Evolutionary conservation across 2,888 invertebrate species (phyloP).

Genomic region (Heliothis peltigera): DNA sequence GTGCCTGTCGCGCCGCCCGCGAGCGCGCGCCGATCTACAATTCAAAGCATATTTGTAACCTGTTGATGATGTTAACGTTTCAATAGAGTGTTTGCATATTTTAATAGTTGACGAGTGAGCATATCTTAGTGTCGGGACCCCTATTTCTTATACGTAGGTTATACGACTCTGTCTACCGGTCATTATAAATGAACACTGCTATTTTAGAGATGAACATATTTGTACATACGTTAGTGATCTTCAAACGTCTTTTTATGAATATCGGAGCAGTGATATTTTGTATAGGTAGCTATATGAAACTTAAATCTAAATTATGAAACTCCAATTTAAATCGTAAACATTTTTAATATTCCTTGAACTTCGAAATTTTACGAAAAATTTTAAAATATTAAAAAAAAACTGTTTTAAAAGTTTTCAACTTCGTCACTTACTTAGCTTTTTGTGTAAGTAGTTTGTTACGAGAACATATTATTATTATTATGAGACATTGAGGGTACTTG

Average conservation of each 20-base stretch:
- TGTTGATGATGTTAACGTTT: constrained; percentile 68
- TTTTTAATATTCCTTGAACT: constrained; percentile 75
- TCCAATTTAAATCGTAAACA: constrained; percentile 70
- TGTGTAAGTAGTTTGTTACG: constrained; percentile 78
- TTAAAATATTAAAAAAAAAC: constrained; percentile 47
- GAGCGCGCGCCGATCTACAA: constrained; percentile 57
- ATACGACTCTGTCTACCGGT: constrained; percentile 65
- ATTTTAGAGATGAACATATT: constrained; percentile 77
- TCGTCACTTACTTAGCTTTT: constrained; percentile 77
- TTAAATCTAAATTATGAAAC: constrained; percentile 61
- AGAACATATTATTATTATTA: constrained; percentile 64
- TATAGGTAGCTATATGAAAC: constrained; percentile 79
- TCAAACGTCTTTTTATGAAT: constrained; percentile 78
- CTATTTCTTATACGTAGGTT: constrained; percentile 67
- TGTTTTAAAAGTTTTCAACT: constrained; percentile 69
- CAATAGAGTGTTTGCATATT: constrained; percentile 61
- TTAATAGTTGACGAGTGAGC: constrained; percentile 68
- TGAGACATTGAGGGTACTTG: constrained; percentile 69
- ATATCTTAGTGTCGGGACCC: constrained; percentile 72
- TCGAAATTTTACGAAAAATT: constrained; percentile 67
- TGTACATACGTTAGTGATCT: constrained; percentile 81
- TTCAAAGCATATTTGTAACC: constrained; percentile 66
- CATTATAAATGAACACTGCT: constrained; percentile 74
- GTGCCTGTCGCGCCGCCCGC: constrained; percentile 73
- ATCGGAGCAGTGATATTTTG: constrained; percentile 87